A percentile compares a stretch with the other conserved stretches of the same genome.
Conservation (phyloP, 1,140 invertebrate species). For the Tigriopus japonicus region DNA sequence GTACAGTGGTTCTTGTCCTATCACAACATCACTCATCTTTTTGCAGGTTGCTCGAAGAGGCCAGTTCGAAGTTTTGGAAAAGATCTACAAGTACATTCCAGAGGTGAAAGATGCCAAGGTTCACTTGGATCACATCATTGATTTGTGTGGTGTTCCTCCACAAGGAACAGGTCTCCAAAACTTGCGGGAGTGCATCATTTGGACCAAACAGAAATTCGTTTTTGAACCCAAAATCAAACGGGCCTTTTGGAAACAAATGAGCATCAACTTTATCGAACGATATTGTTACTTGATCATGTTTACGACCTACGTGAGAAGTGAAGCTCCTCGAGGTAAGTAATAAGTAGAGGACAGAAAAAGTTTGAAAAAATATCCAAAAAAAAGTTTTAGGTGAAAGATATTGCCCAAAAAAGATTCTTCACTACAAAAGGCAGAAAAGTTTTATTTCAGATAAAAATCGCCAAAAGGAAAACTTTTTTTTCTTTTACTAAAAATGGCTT, state of each 20-base stretch:
- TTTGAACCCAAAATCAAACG: slow-evolving; percentile 14
- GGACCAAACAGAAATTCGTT: slow-evolving; percentile 6
- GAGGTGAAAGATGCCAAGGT: slow-evolving; percentile 9
- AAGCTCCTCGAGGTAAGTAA: slow-evolving; percentile 4
- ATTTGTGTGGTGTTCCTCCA: slow-evolving; percentile 9
- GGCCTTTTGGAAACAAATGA: slow-evolving; percentile 14
- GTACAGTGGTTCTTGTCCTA: too few species aligned
- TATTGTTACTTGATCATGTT: slow-evolving; percentile 14
- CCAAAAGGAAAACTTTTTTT: too few species aligned
- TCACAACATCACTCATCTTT: too few species aligned
- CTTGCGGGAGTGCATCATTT: slow-evolving; percentile 8
- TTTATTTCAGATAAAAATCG: too few species aligned
- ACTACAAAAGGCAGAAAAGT: too few species aligned
- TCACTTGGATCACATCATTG: slow-evolving; percentile 12
- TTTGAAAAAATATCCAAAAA: too few species aligned
- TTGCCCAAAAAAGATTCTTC: too few species aligned
- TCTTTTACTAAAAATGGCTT: too few species aligned
- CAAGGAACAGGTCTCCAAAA: slow-evolving; percentile 13
- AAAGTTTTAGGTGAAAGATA: too few species aligned
- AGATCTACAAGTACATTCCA: slow-evolving; percentile 12
- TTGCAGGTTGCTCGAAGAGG: not conserved
- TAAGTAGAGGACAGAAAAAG: too few species aligned
- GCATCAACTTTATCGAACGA: slow-evolving; percentile 10
- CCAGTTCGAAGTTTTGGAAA: slow-evolving; percentile 1
- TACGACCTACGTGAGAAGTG: slow-evolving; percentile 7